Evolutionary conservation across 2,113 vertebrate species (phyloP), one percentile per base, ranked within the genome.

Genomic region (Pollachius pollachius): DNA sequence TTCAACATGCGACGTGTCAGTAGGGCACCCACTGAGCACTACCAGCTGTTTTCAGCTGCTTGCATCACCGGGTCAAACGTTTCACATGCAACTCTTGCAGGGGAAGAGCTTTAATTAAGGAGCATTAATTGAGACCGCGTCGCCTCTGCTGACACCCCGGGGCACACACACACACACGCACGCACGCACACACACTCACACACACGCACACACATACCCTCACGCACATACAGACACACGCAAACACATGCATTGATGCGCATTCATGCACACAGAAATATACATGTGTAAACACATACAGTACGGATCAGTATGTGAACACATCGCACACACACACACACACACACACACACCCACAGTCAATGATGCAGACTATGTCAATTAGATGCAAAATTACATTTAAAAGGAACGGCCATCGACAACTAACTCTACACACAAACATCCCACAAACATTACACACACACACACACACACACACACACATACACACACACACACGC

Each of bases 51-150:
- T 89, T 79, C 89, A 87, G 30, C 62, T 5, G 83, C 85, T 91
- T 91, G 87, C 88, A 89, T 90, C 90, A 89, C 87, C 88, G 84
- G 81, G 79, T 79, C 80, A 78, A 76, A 75, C 61, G 78, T 87
- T 91, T 87, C 83, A 81, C 83, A 85, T 85, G 72, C 60, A 82
- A 85, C 72, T 81, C 86, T 87, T 83, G 81, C 87, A 70, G 68
- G 73, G 73, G 80, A 15, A 54, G 69, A 62, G 9, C 15, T 30
- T 81, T 87, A 87, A 89, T 89, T 86, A 87, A 83, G 56, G 78
- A 52, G 34, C 71, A 78, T 21, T 34, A 78, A 65, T 62, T 61
- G 18, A 81, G 71, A 69, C 63, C 0, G 61, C 5, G 52, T 69
- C 23, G 76, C 75, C 64, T 41, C 34, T 3, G 34, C 34, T 37